phyloP scores from a whole-genome alignment of 2,113 vertebrate genomes.

The Tragulus kanchil region DNA sequence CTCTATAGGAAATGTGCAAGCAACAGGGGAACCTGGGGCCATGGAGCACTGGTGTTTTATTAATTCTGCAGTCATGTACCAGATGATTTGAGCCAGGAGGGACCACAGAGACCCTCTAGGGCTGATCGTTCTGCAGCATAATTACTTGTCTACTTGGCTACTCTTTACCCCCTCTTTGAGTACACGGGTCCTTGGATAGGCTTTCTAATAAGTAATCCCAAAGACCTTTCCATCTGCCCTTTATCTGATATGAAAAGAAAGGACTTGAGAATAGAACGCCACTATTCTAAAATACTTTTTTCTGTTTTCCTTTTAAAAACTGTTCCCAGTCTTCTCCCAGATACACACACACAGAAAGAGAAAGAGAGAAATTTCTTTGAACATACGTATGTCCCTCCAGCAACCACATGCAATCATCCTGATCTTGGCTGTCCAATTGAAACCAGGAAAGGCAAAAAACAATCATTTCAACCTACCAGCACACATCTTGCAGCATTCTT shows the following conservation, averaged over 20 bases:
- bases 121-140: neutral
- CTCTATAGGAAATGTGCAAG: slow-evolving; percentile 7
- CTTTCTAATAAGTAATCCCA: neutral
- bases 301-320: slow-evolving; percentile 3
- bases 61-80: neutral
- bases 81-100: neutral
- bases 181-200: neutral
- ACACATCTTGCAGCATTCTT: neutral
- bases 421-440: neutral
- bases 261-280: neutral
- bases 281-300: neutral
- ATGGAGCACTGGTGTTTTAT: neutral
- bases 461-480: neutral
- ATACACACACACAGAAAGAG: neutral
- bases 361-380: neutral
- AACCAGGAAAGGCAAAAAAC: neutral
- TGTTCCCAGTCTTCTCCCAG: neutral
- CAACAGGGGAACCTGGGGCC: neutral
- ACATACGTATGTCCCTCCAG: neutral
- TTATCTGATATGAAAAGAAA: neutral
- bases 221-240: neutral
- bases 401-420: neutral
- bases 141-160: neutral
- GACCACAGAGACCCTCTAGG: neutral
- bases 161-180: neutral